phyloP scores from a whole-genome alignment of 37 sponge, comb jelly and placozoan species.

The Geodia barretti region DNA sequence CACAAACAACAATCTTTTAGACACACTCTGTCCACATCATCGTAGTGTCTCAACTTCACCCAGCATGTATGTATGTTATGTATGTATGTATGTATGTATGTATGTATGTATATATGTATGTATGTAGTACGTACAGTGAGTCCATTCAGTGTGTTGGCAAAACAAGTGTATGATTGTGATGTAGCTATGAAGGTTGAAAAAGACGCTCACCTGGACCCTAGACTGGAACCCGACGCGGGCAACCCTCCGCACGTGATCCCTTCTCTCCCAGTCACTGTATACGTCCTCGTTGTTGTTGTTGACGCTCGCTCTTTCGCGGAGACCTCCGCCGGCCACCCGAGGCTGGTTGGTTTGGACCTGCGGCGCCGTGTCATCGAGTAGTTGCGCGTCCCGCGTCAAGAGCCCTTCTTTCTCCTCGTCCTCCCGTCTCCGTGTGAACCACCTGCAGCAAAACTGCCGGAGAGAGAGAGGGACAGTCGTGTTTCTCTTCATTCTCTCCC shows the following conservation, averaged over 20 bases:
- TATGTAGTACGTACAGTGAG: not conserved
- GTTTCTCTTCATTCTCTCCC: too few species aligned
- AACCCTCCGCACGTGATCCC: not conserved
- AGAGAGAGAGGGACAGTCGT: too few species aligned
- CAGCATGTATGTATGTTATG: too few species aligned
- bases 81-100: too few species aligned
- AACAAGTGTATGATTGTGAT: not conserved
- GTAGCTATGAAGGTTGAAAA: too few species aligned
- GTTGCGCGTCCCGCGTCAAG: not conserved
- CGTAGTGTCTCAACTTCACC: too few species aligned
- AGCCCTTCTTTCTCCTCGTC: not conserved
- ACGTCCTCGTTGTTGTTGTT: not conserved
- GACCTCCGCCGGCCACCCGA: not conserved
- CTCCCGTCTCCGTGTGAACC: not conserved
- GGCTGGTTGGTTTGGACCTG: not conserved
- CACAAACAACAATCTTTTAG: too few species aligned
- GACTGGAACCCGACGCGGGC: slow-evolving; percentile 5
- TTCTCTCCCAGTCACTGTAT: slow-evolving; percentile 4
- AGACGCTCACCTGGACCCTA: not conserved
- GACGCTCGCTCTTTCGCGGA: not conserved
- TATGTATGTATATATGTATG: not conserved
- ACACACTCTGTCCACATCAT: too few species aligned
- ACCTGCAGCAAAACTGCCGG: slow-evolving; percentile 7
- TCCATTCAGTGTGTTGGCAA: not conserved
- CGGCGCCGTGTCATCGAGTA: not conserved